A percentile compares a stretch with the other conserved stretches of the same genome.
Evolutionary conservation across 2,113 vertebrate species (phyloP).

Genomic region (Cichladusa arquata): DNA sequence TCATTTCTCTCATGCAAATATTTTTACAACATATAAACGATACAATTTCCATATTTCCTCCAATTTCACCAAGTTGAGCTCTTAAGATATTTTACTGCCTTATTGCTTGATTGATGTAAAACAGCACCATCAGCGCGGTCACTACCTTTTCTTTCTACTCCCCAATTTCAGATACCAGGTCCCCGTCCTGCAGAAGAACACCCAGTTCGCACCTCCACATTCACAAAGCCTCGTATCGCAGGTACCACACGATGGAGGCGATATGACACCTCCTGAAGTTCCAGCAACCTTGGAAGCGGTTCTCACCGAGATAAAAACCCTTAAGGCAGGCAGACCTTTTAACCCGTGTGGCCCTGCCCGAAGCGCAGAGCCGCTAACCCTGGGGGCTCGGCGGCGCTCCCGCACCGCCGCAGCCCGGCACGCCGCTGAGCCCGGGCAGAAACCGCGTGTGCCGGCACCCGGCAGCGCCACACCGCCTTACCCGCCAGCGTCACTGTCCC

Average conservation of each 20-base stretch:
- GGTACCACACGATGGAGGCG: accelerated
- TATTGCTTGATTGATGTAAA: neutral
- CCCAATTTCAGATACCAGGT: accelerated
- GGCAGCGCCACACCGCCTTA: neutral
- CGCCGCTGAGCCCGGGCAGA: neutral
- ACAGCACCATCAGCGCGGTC: accelerated
- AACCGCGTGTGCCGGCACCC: neutral
- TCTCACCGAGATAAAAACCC: accelerated
- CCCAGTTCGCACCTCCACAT: accelerated
- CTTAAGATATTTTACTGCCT: neutral
- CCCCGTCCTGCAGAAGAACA: neutral
- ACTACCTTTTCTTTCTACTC: neutral
- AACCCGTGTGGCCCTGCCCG: accelerated
- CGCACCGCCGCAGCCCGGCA: no score
- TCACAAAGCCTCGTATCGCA: accelerated
- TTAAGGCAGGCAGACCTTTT: neutral
- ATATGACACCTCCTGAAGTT: no score
- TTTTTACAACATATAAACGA: neutral
- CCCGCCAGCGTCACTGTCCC: neutral
- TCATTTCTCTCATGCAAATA: neutral
- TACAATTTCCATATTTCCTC: neutral
- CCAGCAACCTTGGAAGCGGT: neutral
- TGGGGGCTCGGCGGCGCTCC: no score
- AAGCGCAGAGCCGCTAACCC: accelerated
- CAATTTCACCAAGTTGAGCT: neutral